Conservation (phyloP, 2,797 vertebrate species). For the Dipus sagitta region DNA sequence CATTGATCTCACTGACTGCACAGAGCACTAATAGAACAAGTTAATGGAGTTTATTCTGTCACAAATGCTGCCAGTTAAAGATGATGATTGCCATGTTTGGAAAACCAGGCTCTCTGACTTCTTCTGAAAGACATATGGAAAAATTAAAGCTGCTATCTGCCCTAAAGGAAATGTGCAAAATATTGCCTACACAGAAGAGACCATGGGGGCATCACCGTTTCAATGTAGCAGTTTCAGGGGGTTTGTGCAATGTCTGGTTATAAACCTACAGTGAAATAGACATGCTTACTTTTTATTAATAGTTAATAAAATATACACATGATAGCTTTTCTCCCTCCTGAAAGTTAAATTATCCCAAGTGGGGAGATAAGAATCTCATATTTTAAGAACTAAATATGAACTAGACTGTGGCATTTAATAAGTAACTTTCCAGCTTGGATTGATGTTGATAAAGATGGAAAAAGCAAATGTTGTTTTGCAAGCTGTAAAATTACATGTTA, state of each 20-base stretch:
- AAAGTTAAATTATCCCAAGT: slow-evolving; percentile 81
- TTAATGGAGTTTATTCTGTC: slow-evolving; percentile 90
- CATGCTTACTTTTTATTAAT: slow-evolving; percentile 73
- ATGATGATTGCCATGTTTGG: slow-evolving; percentile 85
- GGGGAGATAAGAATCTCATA: slow-evolving; percentile 74
- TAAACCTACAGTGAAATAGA: slow-evolving; percentile 53
- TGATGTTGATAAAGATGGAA: slow-evolving; percentile 83
- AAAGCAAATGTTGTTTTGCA: slow-evolving; percentile 84
- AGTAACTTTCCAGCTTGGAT: slow-evolving; percentile 82
- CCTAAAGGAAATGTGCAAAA: slow-evolving; percentile 75
- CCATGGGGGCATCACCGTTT: slow-evolving; percentile 35
- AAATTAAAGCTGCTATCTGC: slow-evolving; percentile 82
- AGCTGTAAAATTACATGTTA: slow-evolving; percentile 85
- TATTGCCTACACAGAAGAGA: slow-evolving; percentile 58
- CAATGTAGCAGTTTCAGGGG: slow-evolving; percentile 39
- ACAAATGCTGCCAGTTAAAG: slow-evolving; percentile 86
- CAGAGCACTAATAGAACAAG: slow-evolving; percentile 89
- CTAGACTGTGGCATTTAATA: slow-evolving; percentile 85
- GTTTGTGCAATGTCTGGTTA: slow-evolving; percentile 31
- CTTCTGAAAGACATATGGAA: slow-evolving; percentile 81
- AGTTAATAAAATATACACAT: slow-evolving; percentile 67
- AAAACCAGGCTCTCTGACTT: slow-evolving; percentile 84
- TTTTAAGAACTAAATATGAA: slow-evolving; percentile 84
- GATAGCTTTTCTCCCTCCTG: slow-evolving; percentile 60
- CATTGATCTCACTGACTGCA: slow-evolving; percentile 87